phyloP scores from a whole-genome alignment of 2,888 invertebrate species.

The Eupithecia tripunctaria region DNA sequence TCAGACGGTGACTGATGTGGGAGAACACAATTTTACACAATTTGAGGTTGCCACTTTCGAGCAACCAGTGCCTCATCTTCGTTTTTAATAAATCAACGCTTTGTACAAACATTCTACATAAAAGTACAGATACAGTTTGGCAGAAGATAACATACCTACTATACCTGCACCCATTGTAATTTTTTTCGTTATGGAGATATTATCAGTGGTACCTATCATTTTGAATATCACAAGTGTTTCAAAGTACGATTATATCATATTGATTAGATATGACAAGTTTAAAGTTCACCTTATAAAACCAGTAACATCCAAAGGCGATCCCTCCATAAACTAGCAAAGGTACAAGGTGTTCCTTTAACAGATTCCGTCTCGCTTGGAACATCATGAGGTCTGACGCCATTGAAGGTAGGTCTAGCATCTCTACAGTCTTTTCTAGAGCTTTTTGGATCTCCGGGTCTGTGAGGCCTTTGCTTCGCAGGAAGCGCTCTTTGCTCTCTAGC shows the following conservation, averaged over 20 bases:
- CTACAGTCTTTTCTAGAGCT: constrained; percentile 88
- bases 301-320: constrained; percentile 90
- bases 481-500: constrained; percentile 90
- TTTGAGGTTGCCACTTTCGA: too few relatives aligned
- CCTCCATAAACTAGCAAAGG: constrained; percentile 90
- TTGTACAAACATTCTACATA: too few relatives aligned
- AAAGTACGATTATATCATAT: too few relatives aligned
- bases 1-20: too few relatives aligned
- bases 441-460: constrained; percentile 89
- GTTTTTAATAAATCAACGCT: too few relatives aligned
- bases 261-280: not conserved
- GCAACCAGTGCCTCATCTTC: too few relatives aligned
- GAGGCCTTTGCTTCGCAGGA: constrained; percentile 90
- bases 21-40: too few relatives aligned
- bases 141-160: too few relatives aligned
- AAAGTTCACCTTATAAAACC: constrained; percentile 90
- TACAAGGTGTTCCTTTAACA: constrained; percentile 88
- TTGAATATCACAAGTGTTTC: too few relatives aligned
- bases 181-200: not conserved
- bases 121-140: too few relatives aligned
- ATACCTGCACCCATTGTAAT: not conserved
- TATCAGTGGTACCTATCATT: too few relatives aligned
- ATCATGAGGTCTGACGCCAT: constrained; percentile 74
- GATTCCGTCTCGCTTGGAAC: constrained; percentile 68
- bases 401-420: constrained; percentile 68